These are phyloP conservation scores for Ictalurus furcatus DNA, from an alignment of 2,113 vertebrate species.

Conservation along the genomic window DNA sequence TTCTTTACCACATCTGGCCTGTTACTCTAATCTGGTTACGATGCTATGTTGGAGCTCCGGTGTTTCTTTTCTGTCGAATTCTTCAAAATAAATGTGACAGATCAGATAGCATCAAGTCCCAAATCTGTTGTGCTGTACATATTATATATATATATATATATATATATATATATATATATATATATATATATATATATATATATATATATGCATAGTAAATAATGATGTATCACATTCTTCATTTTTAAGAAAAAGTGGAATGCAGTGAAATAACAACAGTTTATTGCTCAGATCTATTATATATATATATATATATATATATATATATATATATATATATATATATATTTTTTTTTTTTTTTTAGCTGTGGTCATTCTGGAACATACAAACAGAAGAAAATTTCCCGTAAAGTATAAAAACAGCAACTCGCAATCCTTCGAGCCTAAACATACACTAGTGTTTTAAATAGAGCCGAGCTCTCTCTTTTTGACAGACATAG, in stretches of 20 bases:
- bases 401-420: slow-evolving; percentile 59
- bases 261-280: background rate
- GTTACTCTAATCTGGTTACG: slow-evolving; percentile 46
- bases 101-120: slow-evolving; percentile 9
- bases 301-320: no score
- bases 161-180: no score
- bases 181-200: no score
- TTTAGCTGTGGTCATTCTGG: slow-evolving; percentile 25
- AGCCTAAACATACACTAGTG: slow-evolving; percentile 63
- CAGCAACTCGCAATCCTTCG: slow-evolving; percentile 44
- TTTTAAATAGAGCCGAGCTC: slow-evolving; percentile 55
- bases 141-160: no score
- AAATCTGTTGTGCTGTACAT: background rate
- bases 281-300: background rate
- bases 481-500: slow-evolving; percentile 64
- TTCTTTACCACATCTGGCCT: slow-evolving; percentile 41
- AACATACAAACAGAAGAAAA: slow-evolving; percentile 44
- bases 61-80: slow-evolving; percentile 35
- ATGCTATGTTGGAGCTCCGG: slow-evolving; percentile 21
- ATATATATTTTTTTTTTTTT: background rate
- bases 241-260: background rate
- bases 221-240: background rate
- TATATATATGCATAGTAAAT: background rate
- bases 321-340: no score
- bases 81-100: slow-evolving; percentile 33